Conservation (phyloP, 2,113 vertebrate species). For the Pelmatolapia mariae region DNA sequence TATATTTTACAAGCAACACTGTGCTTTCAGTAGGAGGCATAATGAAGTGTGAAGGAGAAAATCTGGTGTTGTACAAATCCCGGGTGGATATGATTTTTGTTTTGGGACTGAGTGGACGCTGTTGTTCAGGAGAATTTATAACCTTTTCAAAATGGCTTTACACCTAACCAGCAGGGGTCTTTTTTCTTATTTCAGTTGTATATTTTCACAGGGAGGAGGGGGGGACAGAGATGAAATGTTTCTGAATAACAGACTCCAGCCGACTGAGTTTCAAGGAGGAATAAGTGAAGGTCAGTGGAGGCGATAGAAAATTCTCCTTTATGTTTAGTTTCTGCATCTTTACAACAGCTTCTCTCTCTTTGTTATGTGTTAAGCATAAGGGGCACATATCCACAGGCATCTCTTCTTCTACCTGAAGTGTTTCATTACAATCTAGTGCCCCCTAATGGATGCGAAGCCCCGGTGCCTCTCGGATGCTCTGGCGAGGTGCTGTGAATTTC, state of each 20-base stretch:
- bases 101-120: not conserved
- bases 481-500: not conserved
- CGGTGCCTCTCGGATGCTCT: not conserved
- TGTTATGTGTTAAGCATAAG: not conserved
- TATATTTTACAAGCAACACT: constrained; percentile 42
- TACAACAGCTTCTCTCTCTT: not conserved
- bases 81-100: constrained; percentile 16
- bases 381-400: not conserved
- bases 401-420: not conserved
- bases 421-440: constrained; percentile 58
- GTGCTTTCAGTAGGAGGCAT: constrained; percentile 41
- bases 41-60: constrained; percentile 52
- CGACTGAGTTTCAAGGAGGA: not conserved
- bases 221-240: not conserved
- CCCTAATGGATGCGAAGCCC: constrained; percentile 41
- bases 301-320: not conserved
- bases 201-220: not conserved
- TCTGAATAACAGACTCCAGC: not conserved
- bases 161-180: constrained; percentile 1
- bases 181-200: not conserved
- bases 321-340: not conserved
- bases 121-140: constrained; percentile 9
- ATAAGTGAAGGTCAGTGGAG: constrained; percentile 6
- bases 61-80: constrained; percentile 44
- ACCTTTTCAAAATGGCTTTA: constrained; percentile 5